Evolutionary conservation across 2,888 invertebrate species (phyloP).

Genomic region (Chesias legatella): DNA sequence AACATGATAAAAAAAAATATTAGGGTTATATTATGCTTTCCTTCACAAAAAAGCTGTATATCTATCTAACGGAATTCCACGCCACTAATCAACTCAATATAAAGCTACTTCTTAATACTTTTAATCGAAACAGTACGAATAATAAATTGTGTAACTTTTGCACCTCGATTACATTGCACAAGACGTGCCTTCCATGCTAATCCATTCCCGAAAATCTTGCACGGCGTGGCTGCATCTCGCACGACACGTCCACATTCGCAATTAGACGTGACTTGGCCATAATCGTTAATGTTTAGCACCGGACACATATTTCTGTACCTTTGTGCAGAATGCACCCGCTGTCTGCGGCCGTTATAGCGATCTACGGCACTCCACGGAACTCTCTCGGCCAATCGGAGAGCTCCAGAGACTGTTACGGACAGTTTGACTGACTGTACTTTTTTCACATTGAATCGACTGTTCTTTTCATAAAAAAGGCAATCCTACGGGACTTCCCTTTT

Average conservation of each 20-base stretch:
- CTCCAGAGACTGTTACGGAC: slow-evolving; percentile 33
- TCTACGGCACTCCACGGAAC: slow-evolving; percentile 24
- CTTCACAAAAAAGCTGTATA: no score
- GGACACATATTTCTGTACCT: slow-evolving; percentile 77
- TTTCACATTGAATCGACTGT: slow-evolving; percentile 18
- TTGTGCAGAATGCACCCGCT: slow-evolving; percentile 71
- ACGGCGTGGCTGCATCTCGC: slow-evolving; percentile 28
- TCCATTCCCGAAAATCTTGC: slow-evolving; percentile 7
- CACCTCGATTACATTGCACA: no score
- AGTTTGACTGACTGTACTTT: slow-evolving; percentile 30
- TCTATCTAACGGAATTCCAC: no score
- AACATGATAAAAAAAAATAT: no score
- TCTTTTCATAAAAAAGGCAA: not conserved
- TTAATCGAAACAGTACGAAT: no score
- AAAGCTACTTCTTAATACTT: no score
- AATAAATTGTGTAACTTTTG: no score
- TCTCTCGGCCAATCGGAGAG: slow-evolving; percentile 41
- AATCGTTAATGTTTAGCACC: slow-evolving; percentile 79
- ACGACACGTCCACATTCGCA: slow-evolving; percentile 56
- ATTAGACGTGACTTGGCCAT: slow-evolving; percentile 78
- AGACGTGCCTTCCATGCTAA: slow-evolving; percentile 7
- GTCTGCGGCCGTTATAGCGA: slow-evolving; percentile 37
- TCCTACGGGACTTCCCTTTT: not conserved
- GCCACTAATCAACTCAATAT: no score
- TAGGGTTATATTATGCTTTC: no score